These are phyloP conservation scores for Alloscopus bannaensis DNA, from an alignment of 2,888 invertebrate species.

Conservation along the genomic window DNA sequence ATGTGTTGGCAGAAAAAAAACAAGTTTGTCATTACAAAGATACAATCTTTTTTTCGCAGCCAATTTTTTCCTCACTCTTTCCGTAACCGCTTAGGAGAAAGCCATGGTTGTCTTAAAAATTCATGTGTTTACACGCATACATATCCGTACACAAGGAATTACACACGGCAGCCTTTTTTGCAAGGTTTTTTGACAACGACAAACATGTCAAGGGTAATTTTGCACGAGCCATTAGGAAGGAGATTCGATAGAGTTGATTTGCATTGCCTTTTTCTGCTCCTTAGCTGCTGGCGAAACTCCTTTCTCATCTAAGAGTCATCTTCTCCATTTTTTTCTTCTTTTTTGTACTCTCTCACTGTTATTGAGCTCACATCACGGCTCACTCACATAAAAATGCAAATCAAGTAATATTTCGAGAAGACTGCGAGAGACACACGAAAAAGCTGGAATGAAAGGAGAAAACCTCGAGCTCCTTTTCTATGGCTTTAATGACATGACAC, in stretches of 20 bases:
- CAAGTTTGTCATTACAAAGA: slow-evolving; percentile 43
- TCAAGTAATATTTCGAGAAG: slow-evolving; percentile 59
- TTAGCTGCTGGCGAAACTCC: slow-evolving; percentile 1
- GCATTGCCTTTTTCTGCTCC: slow-evolving; percentile 2
- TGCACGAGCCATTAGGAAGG: slow-evolving; percentile 60
- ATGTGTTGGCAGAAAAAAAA: no score
- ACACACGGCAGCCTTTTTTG: slow-evolving; percentile 11
- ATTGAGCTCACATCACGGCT: slow-evolving; percentile 36
- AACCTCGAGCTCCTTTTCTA: slow-evolving; percentile 16
- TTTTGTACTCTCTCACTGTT: not conserved
- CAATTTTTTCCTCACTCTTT: not conserved
- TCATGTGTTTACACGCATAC: not conserved
- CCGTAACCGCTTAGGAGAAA: no score
- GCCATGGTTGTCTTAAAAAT: not conserved
- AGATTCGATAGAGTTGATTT: slow-evolving; percentile 56
- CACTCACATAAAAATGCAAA: slow-evolving; percentile 62
- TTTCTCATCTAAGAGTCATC: slow-evolving; percentile 17
- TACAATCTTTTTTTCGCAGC: slow-evolving; percentile 19
- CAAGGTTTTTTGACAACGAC: slow-evolving; percentile 18
- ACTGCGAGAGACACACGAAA: not conserved
- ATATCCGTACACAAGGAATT: not conserved
- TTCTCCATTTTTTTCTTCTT: slow-evolving; percentile 4
- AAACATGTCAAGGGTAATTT: slow-evolving; percentile 53
- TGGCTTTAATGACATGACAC: slow-evolving; percentile 57
- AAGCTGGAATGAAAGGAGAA: slow-evolving; percentile 35